Evolutionary conservation across 2,113 vertebrate species (phyloP).

Genomic region (Dissostichus mawsoni): DNA sequence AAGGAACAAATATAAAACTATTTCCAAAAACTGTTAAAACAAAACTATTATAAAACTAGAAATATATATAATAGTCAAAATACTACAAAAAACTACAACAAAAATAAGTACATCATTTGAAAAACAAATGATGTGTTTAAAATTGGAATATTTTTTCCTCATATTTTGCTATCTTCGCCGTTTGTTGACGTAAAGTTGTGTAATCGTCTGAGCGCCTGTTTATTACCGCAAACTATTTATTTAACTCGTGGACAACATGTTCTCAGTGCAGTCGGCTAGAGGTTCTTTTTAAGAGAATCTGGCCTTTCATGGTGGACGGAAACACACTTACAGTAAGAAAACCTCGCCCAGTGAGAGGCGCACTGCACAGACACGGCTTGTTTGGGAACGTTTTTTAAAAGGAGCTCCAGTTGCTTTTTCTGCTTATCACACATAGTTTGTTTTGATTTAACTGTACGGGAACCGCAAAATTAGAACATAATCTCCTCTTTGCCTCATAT

Average conservation of each 20-base stretch:
- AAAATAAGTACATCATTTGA: too few relatives aligned
- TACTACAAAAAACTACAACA: too few relatives aligned
- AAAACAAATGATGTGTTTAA: too few relatives aligned
- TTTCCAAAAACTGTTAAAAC: too few relatives aligned
- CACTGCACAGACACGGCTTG: slow-evolving; percentile 4
- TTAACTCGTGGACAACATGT: neutral
- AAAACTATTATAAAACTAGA: too few relatives aligned
- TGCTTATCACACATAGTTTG: slow-evolving; percentile 26
- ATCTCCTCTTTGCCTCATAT: neutral
- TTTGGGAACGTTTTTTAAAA: slow-evolving; percentile 5
- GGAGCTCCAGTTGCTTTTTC: neutral
- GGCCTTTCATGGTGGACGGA: slow-evolving; percentile 25
- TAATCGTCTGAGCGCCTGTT: neutral
- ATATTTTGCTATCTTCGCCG: neutral
- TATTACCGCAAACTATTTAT: neutral
- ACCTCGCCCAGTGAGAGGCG: neutral
- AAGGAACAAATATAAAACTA: too few relatives aligned
- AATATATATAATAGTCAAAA: too few relatives aligned
- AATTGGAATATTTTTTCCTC: neutral
- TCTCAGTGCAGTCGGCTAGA: slow-evolving; percentile 1
- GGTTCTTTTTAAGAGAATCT: neutral
- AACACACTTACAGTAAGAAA: slow-evolving; percentile 17
- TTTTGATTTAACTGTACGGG: slow-evolving; percentile 33
- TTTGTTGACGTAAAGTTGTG: neutral
- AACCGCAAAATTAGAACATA: slow-evolving; percentile 10